Evolutionary conservation across 2,797 vertebrate genomes (phyloP), one percentile per base, ranked within the genome.

Genomic region (Parauchenoglanis punctatus): DNA sequence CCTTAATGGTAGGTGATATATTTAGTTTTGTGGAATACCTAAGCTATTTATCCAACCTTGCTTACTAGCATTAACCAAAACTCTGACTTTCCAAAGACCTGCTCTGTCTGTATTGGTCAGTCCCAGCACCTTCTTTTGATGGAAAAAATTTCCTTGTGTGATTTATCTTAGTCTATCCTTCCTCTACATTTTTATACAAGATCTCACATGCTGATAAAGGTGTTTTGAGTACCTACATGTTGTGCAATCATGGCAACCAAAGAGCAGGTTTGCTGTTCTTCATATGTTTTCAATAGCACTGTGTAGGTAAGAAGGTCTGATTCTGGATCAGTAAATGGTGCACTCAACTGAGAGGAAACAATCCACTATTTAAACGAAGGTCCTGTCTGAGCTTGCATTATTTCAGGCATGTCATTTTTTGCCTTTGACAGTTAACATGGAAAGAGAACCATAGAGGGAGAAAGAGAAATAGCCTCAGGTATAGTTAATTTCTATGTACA

Each of bases 131-230:
- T 35, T 75, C 28, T 65, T 40, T 63, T 72, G 49, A 70, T 68
- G 49, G 46, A 7, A 76, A 76, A 46, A 4, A 11, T 35, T 81
- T 52, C 58, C 20, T 54, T 68, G 13, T 83, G 13, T 31, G 63
- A 72, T 86, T 11, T 40, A 7, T 73, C 40, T 40, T 13, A 56
- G 44, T 83, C 17, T 81, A 54, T 83, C 89, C 12, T 81, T 83
- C 83, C 91, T 92, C 87, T 31, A 89, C 83, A 85, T 91, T 92
- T 92, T 85, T 88, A 80, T 90, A 90, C 92, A 94, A 92, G 94
- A 94, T 87, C 86, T 61, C 87, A 91, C 94, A 92, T 90, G 94
- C 86, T 91, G 92, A 91, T 89, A 87, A 77, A 91, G 65, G 70
- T 82, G 7, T 85, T 87, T 63, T 85, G 58, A 61, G 49, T 54